Base-by-base conservation (phyloP, 2,888 invertebrate species). In the Eilema sororculum region DNA sequence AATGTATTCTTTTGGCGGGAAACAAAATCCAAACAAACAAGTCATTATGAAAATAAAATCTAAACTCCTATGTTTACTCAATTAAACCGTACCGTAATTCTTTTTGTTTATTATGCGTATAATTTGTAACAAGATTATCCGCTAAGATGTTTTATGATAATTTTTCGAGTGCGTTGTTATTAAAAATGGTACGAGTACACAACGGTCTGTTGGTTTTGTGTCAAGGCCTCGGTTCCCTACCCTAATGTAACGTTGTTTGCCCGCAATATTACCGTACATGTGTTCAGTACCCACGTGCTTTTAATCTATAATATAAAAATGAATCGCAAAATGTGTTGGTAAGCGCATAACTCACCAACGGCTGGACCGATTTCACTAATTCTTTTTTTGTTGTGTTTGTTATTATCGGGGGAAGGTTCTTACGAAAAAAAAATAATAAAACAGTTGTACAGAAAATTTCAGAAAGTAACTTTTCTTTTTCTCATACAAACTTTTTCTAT, bases 171-270 rank as follows among this genome's bases (percentile, higher is more conserved):
- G 76, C 79, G 77, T 80, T 83, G 79, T 84, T 83, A 83, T 84
- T 88, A 89, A 88, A 87, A 88, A 87, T 87, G 86, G 88, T 87
- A 83, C 79, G 85, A 80, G 77, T 79, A 82, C 78, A 78, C 78
- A 78, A 85, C 87, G 93, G 88, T 92, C 91, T 86, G 79, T 41
- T 86, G 87, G 79, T 89, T 92, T 74, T 62, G 84, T 91, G 92
- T 92, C 93, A 93, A 93, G 93, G 92, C 80, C 87, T 77, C 52
- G 73, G 77, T 87, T 86, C 89, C 87, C 89, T 86, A 88, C 86
- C 88, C 87, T 84, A 82, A 78, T 74, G 75, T 74, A 68, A 61
- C 58, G 41, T 41, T 33, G 57, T 28, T 65, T 59, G 61, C 60
- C 33, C 56, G 61, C 52, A 68, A 60, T 76, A 65, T 68, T 72